phyloP scores from a whole-genome alignment of 2,888 invertebrate species.

The Lithophane leautieri region DNA sequence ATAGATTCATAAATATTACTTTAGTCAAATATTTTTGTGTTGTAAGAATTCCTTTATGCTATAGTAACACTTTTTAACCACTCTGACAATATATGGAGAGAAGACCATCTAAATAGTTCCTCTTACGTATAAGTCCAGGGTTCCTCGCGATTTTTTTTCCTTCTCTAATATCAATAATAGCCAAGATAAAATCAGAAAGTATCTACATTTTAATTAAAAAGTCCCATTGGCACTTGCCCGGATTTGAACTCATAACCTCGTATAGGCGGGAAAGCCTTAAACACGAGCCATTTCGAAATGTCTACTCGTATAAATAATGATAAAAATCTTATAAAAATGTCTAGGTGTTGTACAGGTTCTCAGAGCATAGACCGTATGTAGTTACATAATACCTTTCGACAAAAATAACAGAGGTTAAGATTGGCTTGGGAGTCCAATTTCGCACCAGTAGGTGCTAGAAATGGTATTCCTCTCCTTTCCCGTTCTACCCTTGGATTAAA shows the following conservation, averaged over 20 bases:
- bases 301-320: background rate
- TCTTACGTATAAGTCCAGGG: background rate
- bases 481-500: background rate
- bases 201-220: background rate
- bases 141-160: background rate
- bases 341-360: background rate
- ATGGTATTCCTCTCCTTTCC: background rate
- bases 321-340: background rate
- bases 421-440: background rate
- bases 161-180: background rate
- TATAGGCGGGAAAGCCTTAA: no score
- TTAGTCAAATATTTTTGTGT: no score
- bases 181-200: background rate
- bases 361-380: no score
- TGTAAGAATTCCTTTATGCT: no score
- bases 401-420: no score
- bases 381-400: no score
- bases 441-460: no score
- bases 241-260: background rate
- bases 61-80: no score
- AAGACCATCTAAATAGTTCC: no score
- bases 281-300: no score
- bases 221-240: background rate
- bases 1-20: no score
- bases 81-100: no score